phyloP scores from a whole-genome alignment of 1,140 invertebrate genomes.

The Drosophila ogumai region DNA sequence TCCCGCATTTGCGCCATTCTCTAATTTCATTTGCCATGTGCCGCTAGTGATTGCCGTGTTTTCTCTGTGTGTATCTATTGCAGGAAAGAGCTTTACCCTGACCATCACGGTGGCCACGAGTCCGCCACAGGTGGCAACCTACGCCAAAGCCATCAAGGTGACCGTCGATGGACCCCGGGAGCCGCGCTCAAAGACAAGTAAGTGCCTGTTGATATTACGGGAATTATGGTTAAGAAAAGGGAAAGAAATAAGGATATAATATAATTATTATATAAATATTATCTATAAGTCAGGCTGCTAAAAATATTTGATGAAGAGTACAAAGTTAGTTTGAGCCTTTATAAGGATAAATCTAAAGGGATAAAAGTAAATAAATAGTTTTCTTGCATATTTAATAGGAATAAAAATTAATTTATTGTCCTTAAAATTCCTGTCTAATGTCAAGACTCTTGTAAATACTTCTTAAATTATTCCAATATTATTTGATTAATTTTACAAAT shows the following conservation, averaged over 20 bases:
- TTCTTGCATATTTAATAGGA: no score
- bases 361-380: no score
- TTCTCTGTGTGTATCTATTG: conserved; percentile 30
- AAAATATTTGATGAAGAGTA: not conserved
- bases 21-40: conserved; percentile 17
- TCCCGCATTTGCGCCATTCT: conserved; percentile 22
- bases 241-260: no score
- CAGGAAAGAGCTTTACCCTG: conserved; percentile 98
- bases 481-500: no score
- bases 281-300: not conserved
- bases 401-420: no score
- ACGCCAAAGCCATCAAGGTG: conserved; percentile 99
- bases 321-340: not conserved
- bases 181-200: conserved; percentile 98
- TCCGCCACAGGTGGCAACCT: conserved; percentile 97
- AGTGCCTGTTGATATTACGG: conserved; percentile 86
- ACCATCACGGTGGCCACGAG: conserved; percentile 96
- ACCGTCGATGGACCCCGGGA: conserved; percentile 99
- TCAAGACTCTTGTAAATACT: no score
- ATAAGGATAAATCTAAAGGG: no score
- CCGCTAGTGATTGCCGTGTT: conserved; percentile 1
- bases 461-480: no score
- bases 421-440: no score
- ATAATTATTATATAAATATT: not conserved
- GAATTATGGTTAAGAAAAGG: not conserved